Base-by-base conservation (phyloP, 2,797 vertebrate species). In the Acanthiza pusilla region DNA sequence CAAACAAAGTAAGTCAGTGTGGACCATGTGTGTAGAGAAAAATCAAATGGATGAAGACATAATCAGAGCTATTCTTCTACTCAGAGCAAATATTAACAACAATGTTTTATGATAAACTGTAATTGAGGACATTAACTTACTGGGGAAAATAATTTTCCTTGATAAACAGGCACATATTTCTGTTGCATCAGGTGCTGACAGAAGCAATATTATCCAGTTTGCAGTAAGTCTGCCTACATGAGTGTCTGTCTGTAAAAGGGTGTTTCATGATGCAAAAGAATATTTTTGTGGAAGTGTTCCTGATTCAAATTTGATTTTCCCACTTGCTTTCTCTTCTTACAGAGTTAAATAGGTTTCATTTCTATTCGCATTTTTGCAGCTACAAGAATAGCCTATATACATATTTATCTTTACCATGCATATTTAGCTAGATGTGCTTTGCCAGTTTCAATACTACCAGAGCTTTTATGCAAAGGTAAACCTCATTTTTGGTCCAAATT, bases 31-130 rank as follows among this genome's bases (percentile, higher is more conserved):
- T 72, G 47, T 65, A 78, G 54, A 92, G 51, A 53, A 89, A 92
- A 91, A 95, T 85, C 55, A 94, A 85, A 89, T 43, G 22, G 34
- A 53, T 89, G 47, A 75, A 93, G 81, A 60, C 26, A 42, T 88
- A 94, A 93, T 96, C 89, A 87, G 78, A 88, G 65, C 68, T 83
- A 58, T 74, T 95, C 36, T 91, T 91, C 91, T 66, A 21, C 47
- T 94, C 76, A 62, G 54, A 94, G 66, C 92, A 93, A 95, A 94
- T 94, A 92, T 89, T 88, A 94, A 81, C 54, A 72, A 40, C 51
- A 84, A 14, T 61, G 43, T 67, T 93, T 94, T 87, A 74, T 80
- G 82, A 77, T 68, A 95, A 93, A 88, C 78, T 92, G 6, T 90
- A 96, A 89, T 89, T 92, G 84, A 91, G 58, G 42, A 72, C 62